These are phyloP conservation scores for Drosophila elegans DNA, from an alignment of 1,140 invertebrate species.

Conservation along the genomic window DNA sequence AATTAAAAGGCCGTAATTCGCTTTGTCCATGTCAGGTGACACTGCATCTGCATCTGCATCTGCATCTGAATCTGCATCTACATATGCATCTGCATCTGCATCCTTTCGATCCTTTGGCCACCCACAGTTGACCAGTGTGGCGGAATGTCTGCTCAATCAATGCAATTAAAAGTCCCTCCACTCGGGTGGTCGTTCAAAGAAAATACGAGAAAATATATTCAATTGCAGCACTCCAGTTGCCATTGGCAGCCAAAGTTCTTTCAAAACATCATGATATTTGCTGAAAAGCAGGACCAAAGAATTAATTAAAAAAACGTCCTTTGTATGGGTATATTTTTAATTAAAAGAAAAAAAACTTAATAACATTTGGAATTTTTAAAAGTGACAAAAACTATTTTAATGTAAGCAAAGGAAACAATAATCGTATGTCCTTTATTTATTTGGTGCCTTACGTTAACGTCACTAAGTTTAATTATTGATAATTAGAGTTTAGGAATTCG, in stretches of 20 bases:
- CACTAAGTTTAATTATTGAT: too few relatives aligned
- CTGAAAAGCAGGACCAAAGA: neutral
- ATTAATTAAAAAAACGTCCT: too few relatives aligned
- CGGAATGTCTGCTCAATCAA: constrained; percentile 55
- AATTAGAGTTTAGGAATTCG: too few relatives aligned
- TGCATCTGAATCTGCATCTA: constrained; percentile 17
- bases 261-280: neutral
- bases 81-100: too few relatives aligned
- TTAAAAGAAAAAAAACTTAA: too few relatives aligned
- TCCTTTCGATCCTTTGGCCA: constrained; percentile 6
- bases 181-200: neutral
- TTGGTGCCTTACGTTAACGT: too few relatives aligned
- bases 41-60: constrained; percentile 20
- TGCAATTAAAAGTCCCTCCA: constrained; percentile 55
- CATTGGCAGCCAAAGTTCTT: neutral
- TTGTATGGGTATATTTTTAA: too few relatives aligned
- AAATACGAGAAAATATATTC: neutral
- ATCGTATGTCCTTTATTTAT: too few relatives aligned
- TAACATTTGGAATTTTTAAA: too few relatives aligned
- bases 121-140: constrained; percentile 8
- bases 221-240: neutral
- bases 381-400: too few relatives aligned
- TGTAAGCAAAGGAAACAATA: too few relatives aligned
- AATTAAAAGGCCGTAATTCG: constrained; percentile 82
- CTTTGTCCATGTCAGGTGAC: constrained; percentile 60